Evolutionary conservation across 2,888 invertebrate genomes (phyloP).

Genomic region (Harpalus rubripes): DNA sequence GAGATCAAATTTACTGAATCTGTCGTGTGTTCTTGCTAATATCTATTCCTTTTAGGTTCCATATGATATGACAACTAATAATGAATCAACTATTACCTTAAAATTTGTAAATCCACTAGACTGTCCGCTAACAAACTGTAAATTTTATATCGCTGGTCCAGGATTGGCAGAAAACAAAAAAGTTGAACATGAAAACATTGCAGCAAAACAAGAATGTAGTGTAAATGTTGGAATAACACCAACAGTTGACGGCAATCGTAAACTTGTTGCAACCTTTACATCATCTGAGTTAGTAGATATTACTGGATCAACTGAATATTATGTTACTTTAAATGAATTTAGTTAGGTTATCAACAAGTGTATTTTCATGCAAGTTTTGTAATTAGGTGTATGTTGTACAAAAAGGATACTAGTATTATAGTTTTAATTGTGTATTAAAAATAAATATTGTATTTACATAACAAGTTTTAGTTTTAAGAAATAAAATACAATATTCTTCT

Average conservation of each 20-base stretch:
- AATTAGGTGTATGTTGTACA: too few relatives aligned
- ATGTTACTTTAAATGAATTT: neutral
- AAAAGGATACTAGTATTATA: neutral
- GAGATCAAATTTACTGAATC: too few relatives aligned
- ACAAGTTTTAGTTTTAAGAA: constrained; percentile 7
- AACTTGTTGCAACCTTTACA: constrained; percentile 85
- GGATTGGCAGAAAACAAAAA: constrained; percentile 82
- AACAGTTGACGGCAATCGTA: constrained; percentile 82
- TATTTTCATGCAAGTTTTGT: neutral
- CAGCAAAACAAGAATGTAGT: constrained; percentile 79
- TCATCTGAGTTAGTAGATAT: constrained; percentile 85
- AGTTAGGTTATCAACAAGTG: neutral
- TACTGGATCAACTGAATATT: constrained; percentile 81
- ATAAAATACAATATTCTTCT: neutral
- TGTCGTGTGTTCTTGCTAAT: neutral
- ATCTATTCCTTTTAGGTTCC: constrained; percentile 79
- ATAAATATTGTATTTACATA: constrained; percentile 20
- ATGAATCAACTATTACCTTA: constrained; percentile 80
- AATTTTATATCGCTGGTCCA: constrained; percentile 85
- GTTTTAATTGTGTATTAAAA: constrained; percentile 1
- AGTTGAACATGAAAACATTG: constrained; percentile 80
- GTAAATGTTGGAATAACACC: constrained; percentile 82
- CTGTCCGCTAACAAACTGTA: constrained; percentile 82
- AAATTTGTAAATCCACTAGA: constrained; percentile 86
- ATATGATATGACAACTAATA: constrained; percentile 80